Percentiles rank a stretch among this genome's conserved stretches.
These are phyloP conservation scores for Orientallactaga bullata DNA, from an alignment of 2,113 vertebrate genomes.

Conservation along the genomic window DNA sequence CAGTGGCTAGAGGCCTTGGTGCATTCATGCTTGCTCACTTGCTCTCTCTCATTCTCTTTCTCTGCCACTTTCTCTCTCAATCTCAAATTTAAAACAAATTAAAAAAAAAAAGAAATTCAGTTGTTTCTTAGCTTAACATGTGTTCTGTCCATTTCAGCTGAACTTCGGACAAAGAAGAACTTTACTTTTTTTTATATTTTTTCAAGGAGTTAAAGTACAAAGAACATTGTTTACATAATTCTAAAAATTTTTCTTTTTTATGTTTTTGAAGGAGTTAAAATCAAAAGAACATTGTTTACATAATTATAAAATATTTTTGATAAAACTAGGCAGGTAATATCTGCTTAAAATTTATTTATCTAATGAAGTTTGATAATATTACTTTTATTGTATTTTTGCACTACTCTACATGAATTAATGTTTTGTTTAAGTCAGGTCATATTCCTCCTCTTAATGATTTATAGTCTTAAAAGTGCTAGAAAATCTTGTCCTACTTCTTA, in stretches of 20 bases:
- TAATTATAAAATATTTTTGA: conserved; percentile 55
- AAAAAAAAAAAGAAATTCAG: conserved; percentile 41
- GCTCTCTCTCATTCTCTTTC: too few relatives aligned
- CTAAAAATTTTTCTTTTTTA: conserved; percentile 45
- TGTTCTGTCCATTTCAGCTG: conserved; percentile 50
- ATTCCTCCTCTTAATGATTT: not conserved
- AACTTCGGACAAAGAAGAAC: conserved; percentile 44
- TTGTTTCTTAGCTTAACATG: conserved; percentile 35
- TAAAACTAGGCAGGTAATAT: conserved; percentile 58
- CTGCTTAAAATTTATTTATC: not conserved
- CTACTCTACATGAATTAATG: not conserved
- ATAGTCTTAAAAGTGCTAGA: not conserved
- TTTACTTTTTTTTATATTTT: conserved; percentile 62
- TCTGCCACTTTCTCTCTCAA: too few relatives aligned
- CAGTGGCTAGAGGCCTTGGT: too few relatives aligned
- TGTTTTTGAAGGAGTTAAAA: conserved; percentile 64
- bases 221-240: conserved; percentile 27
- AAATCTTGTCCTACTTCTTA: not conserved
- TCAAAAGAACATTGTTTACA: too few relatives aligned
- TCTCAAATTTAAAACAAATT: too few relatives aligned
- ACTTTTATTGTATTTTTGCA: not conserved
- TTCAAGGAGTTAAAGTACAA: conserved; percentile 47
- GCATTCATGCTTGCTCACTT: too few relatives aligned
- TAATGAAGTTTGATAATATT: conserved; percentile 6
- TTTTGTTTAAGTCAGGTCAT: not conserved